Evolutionary conservation across 1,140 invertebrate species (phyloP).

Genomic region (Pogonomyrmex californicus): DNA sequence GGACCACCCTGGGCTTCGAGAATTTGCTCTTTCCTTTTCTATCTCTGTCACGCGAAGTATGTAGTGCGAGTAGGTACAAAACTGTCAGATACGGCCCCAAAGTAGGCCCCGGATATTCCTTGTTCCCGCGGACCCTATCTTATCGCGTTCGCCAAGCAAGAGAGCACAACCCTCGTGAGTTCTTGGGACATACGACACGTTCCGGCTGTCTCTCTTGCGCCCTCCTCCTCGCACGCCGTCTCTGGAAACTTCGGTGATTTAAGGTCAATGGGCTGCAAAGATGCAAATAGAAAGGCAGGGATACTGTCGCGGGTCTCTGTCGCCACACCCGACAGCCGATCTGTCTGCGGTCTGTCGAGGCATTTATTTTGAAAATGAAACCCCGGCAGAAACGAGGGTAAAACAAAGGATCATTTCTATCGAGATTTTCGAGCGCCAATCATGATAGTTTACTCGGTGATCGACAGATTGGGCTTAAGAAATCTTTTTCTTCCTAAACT

Average conservation of each 20-base stretch:
- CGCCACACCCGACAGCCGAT: background rate
- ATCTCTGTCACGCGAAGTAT: slow-evolving; percentile 58
- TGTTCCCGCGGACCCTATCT: slow-evolving; percentile 72
- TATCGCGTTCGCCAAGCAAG: slow-evolving; percentile 71
- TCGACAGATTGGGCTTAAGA: slow-evolving; percentile 47
- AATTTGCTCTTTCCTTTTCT: slow-evolving; percentile 46
- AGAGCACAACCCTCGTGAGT: slow-evolving; percentile 69
- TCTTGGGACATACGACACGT: slow-evolving; percentile 52
- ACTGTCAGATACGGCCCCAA: slow-evolving; percentile 73
- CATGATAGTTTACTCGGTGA: slow-evolving; percentile 18
- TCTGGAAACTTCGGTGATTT: slow-evolving; percentile 75
- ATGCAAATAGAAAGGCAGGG: background rate
- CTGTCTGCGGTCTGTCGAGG: slow-evolving; percentile 20
- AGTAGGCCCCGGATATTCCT: slow-evolving; percentile 67
- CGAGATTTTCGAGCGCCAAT: slow-evolving; percentile 5
- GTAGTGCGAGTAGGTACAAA: slow-evolving; percentile 76
- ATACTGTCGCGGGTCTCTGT: background rate
- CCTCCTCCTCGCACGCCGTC: background rate
- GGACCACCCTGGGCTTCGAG: slow-evolving; percentile 64
- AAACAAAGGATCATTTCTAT: slow-evolving; percentile 66
- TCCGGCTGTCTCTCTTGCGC: background rate
- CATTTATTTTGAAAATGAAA: slow-evolving; percentile 69
- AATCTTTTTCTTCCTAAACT: background rate
- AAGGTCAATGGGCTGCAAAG: slow-evolving; percentile 58
- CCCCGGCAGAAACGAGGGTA: slow-evolving; percentile 7